phyloP scores from a whole-genome alignment of 2,113 vertebrate genomes.

The Centropus unirufus region DNA sequence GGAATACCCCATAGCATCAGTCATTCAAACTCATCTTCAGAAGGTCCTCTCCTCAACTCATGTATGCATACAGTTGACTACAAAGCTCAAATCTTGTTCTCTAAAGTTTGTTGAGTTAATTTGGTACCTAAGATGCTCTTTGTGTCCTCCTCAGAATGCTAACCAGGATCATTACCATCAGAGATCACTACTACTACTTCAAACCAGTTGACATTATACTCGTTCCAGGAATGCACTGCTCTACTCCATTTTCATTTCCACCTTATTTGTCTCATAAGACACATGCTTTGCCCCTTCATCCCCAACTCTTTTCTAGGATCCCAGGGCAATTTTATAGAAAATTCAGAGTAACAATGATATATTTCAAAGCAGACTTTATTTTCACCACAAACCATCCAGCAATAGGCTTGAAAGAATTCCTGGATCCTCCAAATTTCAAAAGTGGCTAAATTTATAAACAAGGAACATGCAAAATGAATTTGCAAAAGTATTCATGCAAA shows the following conservation, averaged over 20 bases:
- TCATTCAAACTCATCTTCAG: neutral
- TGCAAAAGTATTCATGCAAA: slow-evolving; percentile 55
- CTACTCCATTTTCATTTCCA: neutral
- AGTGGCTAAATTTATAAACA: neutral
- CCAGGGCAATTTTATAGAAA: neutral
- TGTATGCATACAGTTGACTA: neutral
- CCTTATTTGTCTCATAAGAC: neutral
- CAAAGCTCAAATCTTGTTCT: neutral
- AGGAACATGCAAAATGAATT: slow-evolving; percentile 67
- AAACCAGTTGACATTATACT: neutral
- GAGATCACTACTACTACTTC: neutral
- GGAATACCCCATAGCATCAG: neutral
- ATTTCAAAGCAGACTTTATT: neutral
- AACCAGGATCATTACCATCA: neutral
- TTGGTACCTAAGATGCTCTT: neutral
- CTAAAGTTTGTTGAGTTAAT: neutral
- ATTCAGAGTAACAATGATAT: neutral
- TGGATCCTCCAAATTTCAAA: neutral
- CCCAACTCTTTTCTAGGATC: neutral
- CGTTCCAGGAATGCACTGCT: neutral
- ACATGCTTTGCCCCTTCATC: neutral
- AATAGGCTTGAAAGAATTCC: neutral
- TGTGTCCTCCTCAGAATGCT: neutral
- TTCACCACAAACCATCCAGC: neutral
- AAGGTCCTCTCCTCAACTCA: neutral